phyloP scores from a whole-genome alignment of 2,113 vertebrate species.

The Telmatochromis brichardi region DNA sequence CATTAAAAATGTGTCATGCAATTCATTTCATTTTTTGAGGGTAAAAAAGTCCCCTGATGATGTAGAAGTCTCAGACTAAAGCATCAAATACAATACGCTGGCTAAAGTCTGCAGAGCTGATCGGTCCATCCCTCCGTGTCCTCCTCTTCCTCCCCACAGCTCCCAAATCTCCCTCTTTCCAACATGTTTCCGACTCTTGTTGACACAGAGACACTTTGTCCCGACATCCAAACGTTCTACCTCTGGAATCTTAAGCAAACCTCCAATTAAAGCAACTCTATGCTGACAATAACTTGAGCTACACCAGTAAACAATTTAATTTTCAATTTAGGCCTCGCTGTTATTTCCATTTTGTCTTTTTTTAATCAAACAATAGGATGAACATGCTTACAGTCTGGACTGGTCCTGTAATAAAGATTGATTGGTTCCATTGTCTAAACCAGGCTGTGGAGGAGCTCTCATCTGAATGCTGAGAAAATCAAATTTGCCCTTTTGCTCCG shows the following conservation, averaged over 20 bases:
- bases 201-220: neutral
- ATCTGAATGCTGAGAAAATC: neutral
- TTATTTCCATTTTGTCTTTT: neutral
- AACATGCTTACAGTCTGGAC: neutral
- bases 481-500: neutral
- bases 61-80: neutral
- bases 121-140: neutral
- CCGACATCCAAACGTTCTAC: neutral
- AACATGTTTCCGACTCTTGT: neutral
- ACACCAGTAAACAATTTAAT: neutral
- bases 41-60: neutral
- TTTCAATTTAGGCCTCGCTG: neutral
- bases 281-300: neutral
- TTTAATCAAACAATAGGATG: neutral
- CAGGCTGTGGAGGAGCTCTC: neutral
- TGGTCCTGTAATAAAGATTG: neutral
- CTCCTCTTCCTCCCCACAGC: neutral
- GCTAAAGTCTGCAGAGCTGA: neutral
- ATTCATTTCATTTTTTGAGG: neutral
- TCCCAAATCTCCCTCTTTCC: neutral
- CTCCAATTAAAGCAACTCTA: neutral
- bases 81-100: accelerated
- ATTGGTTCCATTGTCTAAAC: neutral
- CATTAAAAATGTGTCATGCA: neutral
- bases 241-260: neutral